These are phyloP conservation scores for Abramis brama DNA, from an alignment of 2,113 vertebrate genomes.

Conservation along the genomic window DNA sequence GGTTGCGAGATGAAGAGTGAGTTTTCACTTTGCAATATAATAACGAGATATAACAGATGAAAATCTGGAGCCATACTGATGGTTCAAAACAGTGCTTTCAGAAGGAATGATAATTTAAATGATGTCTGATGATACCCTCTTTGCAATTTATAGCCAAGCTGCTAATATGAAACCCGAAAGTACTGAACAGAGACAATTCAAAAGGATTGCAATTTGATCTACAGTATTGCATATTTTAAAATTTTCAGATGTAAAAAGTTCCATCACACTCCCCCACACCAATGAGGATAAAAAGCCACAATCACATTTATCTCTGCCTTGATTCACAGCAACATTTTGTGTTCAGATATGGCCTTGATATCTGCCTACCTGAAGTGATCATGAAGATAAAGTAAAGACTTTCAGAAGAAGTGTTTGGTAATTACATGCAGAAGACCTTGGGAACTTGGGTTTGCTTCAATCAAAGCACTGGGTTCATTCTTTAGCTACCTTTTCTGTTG, in stretches of 20 bases:
- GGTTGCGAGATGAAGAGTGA: not conserved
- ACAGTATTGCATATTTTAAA: constrained; percentile 24
- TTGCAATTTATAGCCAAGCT: not conserved
- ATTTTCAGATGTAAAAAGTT: not conserved
- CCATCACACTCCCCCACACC: constrained; percentile 3
- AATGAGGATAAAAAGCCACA: constrained; percentile 21
- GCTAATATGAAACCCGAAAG: constrained; percentile 15
- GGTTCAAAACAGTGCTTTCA: not conserved
- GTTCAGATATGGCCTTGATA: constrained; percentile 5
- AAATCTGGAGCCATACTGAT: constrained; percentile 16
- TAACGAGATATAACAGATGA: constrained; percentile 14
- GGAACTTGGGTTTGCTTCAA: constrained; percentile 3
- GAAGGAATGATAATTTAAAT: constrained; percentile 27
- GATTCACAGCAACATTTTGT: constrained; percentile 2
- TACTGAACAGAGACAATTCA: not conserved
- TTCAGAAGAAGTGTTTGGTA: constrained; percentile 40
- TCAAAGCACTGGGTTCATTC: constrained; percentile 5
- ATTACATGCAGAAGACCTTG: constrained; percentile 37
- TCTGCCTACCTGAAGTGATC: constrained; percentile 35
- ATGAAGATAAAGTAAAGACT: constrained; percentile 30
- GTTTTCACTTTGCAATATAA: constrained; percentile 29
- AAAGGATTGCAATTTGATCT: not conserved
- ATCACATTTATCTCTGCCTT: not conserved
- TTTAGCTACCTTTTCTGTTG: constrained; percentile 24
- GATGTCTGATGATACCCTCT: constrained; percentile 14